phyloP scores from a whole-genome alignment of 2,888 invertebrate species.

The Diarsia dahlii region DNA sequence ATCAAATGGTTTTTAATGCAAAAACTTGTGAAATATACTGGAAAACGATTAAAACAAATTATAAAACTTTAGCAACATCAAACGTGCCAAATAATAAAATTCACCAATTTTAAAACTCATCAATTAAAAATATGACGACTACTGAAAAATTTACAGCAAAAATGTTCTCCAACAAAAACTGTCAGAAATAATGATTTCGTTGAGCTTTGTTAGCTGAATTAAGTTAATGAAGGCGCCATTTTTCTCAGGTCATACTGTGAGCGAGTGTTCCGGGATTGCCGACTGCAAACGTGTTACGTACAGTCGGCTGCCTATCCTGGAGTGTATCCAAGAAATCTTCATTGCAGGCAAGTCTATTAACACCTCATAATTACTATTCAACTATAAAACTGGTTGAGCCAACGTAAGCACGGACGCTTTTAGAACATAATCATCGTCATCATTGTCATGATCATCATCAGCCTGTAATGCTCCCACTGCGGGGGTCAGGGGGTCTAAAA shows the following conservation, averaged over 20 bases:
- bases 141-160: constrained; percentile 41
- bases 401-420: background rate
- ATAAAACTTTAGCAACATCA: constrained; percentile 2
- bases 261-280: constrained; percentile 96
- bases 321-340: constrained; percentile 96
- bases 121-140: constrained; percentile 41
- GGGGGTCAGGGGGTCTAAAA: no score
- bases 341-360: constrained; percentile 92
- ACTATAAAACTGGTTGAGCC: background rate
- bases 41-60: background rate
- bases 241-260: constrained; percentile 95
- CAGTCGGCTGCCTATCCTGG: constrained; percentile 98
- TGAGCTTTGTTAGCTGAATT: constrained; percentile 60
- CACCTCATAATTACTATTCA: background rate
- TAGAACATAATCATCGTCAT: background rate
- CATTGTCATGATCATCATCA: no score
- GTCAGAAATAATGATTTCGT: constrained; percentile 60
- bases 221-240: constrained; percentile 59
- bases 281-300: constrained; percentile 97
- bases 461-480: no score
- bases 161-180: constrained; percentile 47
- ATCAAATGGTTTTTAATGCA: background rate
- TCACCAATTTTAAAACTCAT: constrained; percentile 25
- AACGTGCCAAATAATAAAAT: constrained; percentile 28
- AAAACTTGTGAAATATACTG: background rate